Evolutionary conservation across 1,140 invertebrate species (phyloP).

Genomic region (Ephestia elutella): DNA sequence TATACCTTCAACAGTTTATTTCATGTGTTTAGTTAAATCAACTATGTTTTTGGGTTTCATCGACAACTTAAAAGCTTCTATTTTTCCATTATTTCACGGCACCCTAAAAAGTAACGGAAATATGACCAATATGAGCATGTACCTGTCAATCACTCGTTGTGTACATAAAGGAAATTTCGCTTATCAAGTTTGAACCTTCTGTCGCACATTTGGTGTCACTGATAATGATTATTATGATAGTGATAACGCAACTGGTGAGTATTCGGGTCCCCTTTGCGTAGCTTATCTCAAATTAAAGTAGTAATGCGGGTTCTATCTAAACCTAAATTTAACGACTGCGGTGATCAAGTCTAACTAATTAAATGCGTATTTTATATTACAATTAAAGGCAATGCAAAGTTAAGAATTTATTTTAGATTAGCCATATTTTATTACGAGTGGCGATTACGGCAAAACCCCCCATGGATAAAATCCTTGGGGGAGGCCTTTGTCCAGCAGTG

Average conservation of each 20-base stretch:
- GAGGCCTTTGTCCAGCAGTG: too few relatives aligned
- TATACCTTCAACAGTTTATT: too few relatives aligned
- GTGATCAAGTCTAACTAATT: not conserved
- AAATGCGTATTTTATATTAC: not conserved
- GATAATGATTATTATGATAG: not conserved
- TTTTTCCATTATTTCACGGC: not conserved
- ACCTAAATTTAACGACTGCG: not conserved
- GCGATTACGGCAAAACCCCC: too few relatives aligned
- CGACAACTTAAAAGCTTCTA: too few relatives aligned
- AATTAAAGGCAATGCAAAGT: not conserved
- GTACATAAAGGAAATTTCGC: not conserved
- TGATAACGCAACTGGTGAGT: not conserved
- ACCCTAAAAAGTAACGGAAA: not conserved
- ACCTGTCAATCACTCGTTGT: not conserved
- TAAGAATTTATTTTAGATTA: too few relatives aligned
- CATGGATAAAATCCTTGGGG: too few relatives aligned
- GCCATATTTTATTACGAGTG: too few relatives aligned
- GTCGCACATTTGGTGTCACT: not conserved
- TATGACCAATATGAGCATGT: not conserved
- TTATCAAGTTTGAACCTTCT: not conserved
- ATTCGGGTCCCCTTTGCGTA: not conserved
- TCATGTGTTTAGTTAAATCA: too few relatives aligned
- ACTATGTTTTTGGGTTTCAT: too few relatives aligned
- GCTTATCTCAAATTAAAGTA: constrained; percentile 2
- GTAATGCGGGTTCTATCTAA: constrained; percentile 1